These are phyloP conservation scores for Odontamblyopus lacepedii DNA, from an alignment of 2,797 vertebrate genomes.

Conservation along the genomic window DNA sequence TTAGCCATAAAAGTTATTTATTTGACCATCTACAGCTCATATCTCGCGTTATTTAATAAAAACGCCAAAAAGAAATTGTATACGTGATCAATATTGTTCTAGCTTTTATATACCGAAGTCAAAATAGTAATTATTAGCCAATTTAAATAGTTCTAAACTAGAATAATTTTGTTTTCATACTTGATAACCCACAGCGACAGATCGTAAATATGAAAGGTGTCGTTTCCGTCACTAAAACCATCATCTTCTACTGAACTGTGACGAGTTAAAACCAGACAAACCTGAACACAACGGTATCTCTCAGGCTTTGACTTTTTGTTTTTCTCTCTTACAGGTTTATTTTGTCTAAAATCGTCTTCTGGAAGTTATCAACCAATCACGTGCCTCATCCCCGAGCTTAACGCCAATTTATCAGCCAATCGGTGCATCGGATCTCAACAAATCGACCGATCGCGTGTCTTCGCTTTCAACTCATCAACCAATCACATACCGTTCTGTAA, in stretches of 20 bases:
- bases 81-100: too few relatives aligned
- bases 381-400: background rate
- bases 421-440: background rate
- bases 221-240: background rate
- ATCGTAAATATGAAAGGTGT: background rate
- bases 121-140: too few relatives aligned
- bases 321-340: conserved; percentile 11
- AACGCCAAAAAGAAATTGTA: too few relatives aligned
- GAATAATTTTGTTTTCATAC: background rate
- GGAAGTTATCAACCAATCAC: conserved; percentile 3
- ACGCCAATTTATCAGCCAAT: background rate
- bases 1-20: too few relatives aligned
- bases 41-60: too few relatives aligned
- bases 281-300: background rate
- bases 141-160: background rate
- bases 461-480: background rate
- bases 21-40: too few relatives aligned
- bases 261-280: background rate
- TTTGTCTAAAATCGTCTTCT: background rate
- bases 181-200: background rate
- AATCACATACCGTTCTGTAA: too few relatives aligned
- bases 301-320: background rate
- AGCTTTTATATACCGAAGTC: too few relatives aligned
- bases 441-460: background rate
- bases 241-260: background rate